Conservation (phyloP, 2,113 vertebrate genomes). For the Melanocharis versteri region DNA sequence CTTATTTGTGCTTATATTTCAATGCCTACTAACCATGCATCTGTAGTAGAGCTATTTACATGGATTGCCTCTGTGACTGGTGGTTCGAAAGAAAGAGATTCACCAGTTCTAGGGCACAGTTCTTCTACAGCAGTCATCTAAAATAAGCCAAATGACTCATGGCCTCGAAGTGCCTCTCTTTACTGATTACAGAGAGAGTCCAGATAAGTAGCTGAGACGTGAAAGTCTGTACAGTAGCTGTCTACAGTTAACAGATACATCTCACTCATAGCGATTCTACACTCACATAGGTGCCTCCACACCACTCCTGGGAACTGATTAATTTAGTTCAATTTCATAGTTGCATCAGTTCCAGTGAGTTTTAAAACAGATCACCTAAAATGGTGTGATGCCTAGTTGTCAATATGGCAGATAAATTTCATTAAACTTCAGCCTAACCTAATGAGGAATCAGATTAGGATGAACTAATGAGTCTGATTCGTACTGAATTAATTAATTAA, state of each 20-base stretch:
- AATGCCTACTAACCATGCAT: background rate
- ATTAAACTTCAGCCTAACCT: background rate
- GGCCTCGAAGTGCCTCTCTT: background rate
- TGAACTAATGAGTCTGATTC: background rate
- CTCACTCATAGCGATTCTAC: background rate
- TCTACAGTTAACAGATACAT: background rate
- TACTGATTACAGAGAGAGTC: background rate
- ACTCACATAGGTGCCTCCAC: background rate
- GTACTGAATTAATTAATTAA: background rate
- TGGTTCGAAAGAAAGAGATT: background rate
- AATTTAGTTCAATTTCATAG: background rate
- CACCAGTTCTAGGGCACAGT: background rate
- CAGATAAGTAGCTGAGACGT: background rate
- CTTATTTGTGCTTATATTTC: background rate
- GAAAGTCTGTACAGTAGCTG: background rate
- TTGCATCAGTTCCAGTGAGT: background rate
- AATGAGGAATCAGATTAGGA: background rate
- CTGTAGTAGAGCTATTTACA: background rate
- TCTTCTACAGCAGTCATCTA: background rate
- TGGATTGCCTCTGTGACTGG: background rate
- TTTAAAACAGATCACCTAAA: background rate
- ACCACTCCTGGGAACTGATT: background rate
- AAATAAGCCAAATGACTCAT: conserved; percentile 25
- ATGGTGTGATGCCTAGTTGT: accelerated
- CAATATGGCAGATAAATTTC: background rate